Evolutionary conservation across 1,140 invertebrate species (phyloP).

Genomic region (Drosophila mojavensis): DNA sequence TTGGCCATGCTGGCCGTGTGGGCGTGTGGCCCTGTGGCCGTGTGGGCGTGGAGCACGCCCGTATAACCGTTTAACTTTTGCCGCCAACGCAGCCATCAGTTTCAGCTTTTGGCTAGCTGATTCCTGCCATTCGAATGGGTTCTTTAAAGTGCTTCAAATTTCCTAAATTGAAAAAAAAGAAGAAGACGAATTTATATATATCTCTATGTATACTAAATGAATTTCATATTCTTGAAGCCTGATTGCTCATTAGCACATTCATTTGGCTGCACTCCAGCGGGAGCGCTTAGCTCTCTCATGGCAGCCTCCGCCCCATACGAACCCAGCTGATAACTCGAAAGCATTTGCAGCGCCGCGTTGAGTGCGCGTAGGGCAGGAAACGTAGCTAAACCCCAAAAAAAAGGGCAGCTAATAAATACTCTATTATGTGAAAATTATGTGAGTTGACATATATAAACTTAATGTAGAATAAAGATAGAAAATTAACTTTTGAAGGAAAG

Average conservation of each 20-base stretch:
- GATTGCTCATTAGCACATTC: conserved; percentile 79
- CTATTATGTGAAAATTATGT: not conserved
- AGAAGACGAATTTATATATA: not conserved
- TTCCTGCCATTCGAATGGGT: conserved; percentile 13
- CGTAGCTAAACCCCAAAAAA: too few relatives aligned
- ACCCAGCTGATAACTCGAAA: conserved; percentile 41
- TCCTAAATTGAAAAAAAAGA: not conserved
- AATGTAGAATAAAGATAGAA: too few relatives aligned
- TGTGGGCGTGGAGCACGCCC: conserved; percentile 7
- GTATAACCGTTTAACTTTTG: conserved; percentile 16
- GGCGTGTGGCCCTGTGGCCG: not conserved
- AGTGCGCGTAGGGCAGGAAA: conserved; percentile 26
- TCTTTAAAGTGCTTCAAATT: conserved; percentile 52
- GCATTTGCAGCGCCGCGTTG: conserved; percentile 38
- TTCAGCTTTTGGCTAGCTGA: not conserved
- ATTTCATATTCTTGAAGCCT: conserved; percentile 70
- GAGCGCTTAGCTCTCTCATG: conserved; percentile 24
- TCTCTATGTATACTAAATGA: not conserved
- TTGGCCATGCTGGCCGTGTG: not conserved
- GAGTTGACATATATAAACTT: too few relatives aligned
- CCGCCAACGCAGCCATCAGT: conserved; percentile 9
- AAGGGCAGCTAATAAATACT: conserved; percentile 16
- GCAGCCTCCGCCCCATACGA: not conserved
- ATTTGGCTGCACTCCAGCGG: conserved; percentile 74
- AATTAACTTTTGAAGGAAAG: too few relatives aligned